A percentile compares a stretch with the other conserved stretches of the same genome.
phyloP scores from a whole-genome alignment of 1,140 invertebrate species.

The Cotesia chilonis region DNA sequence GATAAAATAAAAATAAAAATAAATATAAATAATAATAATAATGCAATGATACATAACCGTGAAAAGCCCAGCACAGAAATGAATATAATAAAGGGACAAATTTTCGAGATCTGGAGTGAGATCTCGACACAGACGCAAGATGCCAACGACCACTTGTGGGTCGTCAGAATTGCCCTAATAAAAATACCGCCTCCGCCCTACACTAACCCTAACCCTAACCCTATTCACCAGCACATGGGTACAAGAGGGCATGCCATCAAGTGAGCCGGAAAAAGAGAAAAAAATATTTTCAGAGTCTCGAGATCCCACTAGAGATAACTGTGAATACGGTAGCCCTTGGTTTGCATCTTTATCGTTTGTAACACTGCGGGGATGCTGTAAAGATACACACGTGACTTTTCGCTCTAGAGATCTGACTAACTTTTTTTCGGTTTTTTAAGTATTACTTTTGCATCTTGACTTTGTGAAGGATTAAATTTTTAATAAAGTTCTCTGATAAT shows the following conservation, averaged over 20 bases:
- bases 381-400: constrained; percentile 34
- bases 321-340: constrained; percentile 57
- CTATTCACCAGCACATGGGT: background rate
- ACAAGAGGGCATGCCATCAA: constrained; percentile 23
- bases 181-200: constrained; percentile 56
- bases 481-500: no score
- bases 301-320: constrained; percentile 53
- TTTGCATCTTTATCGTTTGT: constrained; percentile 60
- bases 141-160: constrained; percentile 55
- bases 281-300: constrained; percentile 12
- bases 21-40: background rate
- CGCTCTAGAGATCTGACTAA: background rate
- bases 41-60: background rate
- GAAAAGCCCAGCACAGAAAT: background rate
- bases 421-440: background rate
- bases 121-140: constrained; percentile 38
- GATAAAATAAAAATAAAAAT: constrained; percentile 1
- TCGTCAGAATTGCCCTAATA: constrained; percentile 61
- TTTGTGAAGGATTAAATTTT: no score
- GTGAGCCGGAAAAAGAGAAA: constrained; percentile 44
- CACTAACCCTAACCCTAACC: background rate
- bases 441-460: background rate
- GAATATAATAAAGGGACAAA: constrained; percentile 24
- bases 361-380: constrained; percentile 43
- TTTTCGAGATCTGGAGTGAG: constrained; percentile 43